Evolutionary conservation across 2,888 invertebrate species (phyloP).

Genomic region (Xylocampa areola): DNA sequence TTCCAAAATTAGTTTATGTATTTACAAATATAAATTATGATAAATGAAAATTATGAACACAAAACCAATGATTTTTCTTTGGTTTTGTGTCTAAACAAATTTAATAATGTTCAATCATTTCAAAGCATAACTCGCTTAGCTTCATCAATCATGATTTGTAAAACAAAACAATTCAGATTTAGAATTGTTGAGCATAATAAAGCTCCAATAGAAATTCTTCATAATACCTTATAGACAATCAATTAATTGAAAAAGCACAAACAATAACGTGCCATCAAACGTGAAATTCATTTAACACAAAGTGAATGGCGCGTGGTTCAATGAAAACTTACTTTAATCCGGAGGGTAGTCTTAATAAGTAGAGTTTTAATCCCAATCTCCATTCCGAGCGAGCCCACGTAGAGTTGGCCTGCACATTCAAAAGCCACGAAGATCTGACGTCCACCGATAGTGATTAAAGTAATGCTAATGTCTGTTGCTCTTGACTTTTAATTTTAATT

Average conservation of each 20-base stretch:
- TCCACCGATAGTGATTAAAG: conserved; percentile 80
- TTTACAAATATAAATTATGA: no score
- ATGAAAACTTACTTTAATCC: conserved; percentile 74
- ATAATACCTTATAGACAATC: conserved; percentile 10
- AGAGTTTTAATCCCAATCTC: conserved; percentile 82
- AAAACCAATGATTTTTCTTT: no score
- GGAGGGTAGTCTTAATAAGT: conserved; percentile 74
- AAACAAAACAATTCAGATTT: conserved; percentile 1
- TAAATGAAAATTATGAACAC: no score
- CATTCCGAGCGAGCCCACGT: conserved; percentile 71
- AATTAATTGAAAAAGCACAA: conserved; percentile 29
- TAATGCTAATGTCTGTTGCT: conserved; percentile 76
- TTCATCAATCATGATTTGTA: conserved; percentile 17
- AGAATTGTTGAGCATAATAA: no score
- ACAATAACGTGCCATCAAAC: conserved; percentile 57
- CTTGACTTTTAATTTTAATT: conserved; percentile 72
- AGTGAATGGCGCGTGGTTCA: conserved; percentile 54
- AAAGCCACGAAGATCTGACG: conserved; percentile 71
- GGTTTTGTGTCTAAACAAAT: no score
- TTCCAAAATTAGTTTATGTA: no score
- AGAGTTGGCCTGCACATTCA: conserved; percentile 75
- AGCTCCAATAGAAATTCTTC: conserved; percentile 1
- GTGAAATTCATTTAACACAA: conserved; percentile 74
- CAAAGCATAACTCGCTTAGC: no score
- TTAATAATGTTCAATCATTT: no score